Evolutionary conservation across 2,888 invertebrate genomes (phyloP).

Genomic region (Cephus pulcher): DNA sequence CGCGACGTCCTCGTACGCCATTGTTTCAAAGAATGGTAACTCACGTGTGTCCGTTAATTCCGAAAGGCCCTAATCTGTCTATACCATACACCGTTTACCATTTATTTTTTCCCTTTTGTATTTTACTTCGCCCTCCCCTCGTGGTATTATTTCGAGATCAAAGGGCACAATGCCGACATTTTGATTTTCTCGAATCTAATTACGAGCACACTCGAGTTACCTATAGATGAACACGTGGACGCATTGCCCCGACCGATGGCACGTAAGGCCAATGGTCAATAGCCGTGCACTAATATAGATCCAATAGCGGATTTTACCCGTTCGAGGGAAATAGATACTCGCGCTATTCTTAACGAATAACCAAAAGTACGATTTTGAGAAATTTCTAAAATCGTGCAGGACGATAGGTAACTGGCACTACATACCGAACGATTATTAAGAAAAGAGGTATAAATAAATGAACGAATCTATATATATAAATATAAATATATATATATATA

Average conservation of each 20-base stretch:
- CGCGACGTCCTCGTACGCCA: background rate
- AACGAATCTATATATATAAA: conserved; percentile 44
- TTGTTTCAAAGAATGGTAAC: background rate
- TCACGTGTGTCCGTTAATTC: background rate
- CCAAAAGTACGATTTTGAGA: background rate
- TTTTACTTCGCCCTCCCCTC: background rate
- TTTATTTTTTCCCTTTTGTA: conserved; percentile 21
- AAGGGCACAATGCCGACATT: background rate
- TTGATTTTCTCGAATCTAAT: background rate
- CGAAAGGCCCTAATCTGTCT: background rate
- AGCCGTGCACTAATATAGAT: background rate
- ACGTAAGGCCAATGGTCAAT: background rate
- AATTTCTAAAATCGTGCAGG: background rate
- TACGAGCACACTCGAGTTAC: conserved; percentile 33
- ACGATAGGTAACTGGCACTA: conserved; percentile 13
- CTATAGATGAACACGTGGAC: conserved; percentile 30
- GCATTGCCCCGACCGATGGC: conserved; percentile 44
- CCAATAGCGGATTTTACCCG: background rate
- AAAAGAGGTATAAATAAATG: conserved; percentile 50
- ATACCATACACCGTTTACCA: background rate
- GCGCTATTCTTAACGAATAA: background rate
- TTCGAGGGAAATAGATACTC: background rate
- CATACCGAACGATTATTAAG: conserved; percentile 49
- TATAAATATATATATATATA: conserved; percentile 47
- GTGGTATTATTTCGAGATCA: conserved; percentile 7